Base-by-base conservation (phyloP, 2,113 vertebrate species). In the Nothocercus julius region DNA sequence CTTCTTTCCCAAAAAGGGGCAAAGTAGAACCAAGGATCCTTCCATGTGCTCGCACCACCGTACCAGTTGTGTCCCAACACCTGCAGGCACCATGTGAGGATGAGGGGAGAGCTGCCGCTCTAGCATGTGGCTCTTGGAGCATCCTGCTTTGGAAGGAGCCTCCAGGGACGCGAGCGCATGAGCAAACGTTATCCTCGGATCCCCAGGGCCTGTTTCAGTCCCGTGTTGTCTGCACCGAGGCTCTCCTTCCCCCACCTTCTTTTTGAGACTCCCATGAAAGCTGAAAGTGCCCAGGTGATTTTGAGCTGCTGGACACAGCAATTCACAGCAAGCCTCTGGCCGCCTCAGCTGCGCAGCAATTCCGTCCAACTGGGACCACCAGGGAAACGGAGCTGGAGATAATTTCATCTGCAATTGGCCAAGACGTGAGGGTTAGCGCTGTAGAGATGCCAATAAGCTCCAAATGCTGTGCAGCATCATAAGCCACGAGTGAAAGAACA, bases 331-430 rank as follows among this genome's bases (percentile, higher is more conserved):
- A 82, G 82, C 32, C 58, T 18, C 53, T 61, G 63, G 58, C 82
- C 54, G 36, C 54, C n/a, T 78, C 72, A 76, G 51, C 66, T 77
- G 30, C 58, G 38, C 67, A 59, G 47, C 42, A 76, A 7, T 74
- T 90, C 87, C 54, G 61, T 89, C 59, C 74, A 53, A 34, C n/a
- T 92, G 78, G 82, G 86, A 87, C 77, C 82, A 58, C 74, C 87
- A 70, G 69, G 68, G 38, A 95, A 90, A 85, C 27, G 28, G 61
- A 84, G 77, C 34, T 44, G 66, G 54, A 78, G 36, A 75, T 67
- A 95, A 94, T 85, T 95, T 67, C 82, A 95, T 96, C 89, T 92
- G 66, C 73, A 88, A 38, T 93, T 96, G 95, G 86, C 84, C 90
- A 89, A 45, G 40, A 88, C 25, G 78, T 24, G 51, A 76, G 30